Conservation (phyloP, 2,888 invertebrate species). For the Eilema caniola region DNA sequence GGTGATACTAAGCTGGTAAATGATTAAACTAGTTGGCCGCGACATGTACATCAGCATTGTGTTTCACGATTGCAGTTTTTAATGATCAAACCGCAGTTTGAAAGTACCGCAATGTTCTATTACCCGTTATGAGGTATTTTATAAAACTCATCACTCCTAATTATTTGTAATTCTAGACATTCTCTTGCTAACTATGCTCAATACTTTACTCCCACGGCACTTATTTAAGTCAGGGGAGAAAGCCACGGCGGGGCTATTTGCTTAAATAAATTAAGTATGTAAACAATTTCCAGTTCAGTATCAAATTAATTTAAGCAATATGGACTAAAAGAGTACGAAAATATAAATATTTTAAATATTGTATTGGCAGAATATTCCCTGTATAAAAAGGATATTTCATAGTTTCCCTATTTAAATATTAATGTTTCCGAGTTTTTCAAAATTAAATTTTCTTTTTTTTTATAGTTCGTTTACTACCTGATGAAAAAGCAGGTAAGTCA, state of each 20-base stretch:
- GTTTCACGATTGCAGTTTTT: neutral
- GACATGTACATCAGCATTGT: too few species aligned
- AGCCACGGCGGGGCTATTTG: neutral
- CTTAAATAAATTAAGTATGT: slow-evolving; percentile 10
- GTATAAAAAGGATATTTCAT: too few species aligned
- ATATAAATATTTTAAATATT: neutral
- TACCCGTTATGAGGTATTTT: neutral
- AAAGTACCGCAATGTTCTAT: slow-evolving; percentile 6
- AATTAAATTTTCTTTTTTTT: too few species aligned
- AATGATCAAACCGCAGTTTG: neutral
- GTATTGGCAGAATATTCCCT: too few species aligned
- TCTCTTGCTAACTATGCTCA: neutral
- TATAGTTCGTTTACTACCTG: too few species aligned
- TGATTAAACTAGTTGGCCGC: too few species aligned
- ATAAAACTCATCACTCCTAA: slow-evolving; percentile 8
- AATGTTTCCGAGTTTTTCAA: too few species aligned
- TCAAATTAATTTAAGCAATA: neutral
- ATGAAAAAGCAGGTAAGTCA: too few species aligned
- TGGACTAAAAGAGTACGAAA: neutral
- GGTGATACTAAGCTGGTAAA: too few species aligned
- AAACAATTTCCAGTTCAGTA: too few species aligned
- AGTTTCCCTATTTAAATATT: too few species aligned
- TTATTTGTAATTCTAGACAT: slow-evolving; percentile 10
- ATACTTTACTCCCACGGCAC: slow-evolving; percentile 10
- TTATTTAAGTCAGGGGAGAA: slow-evolving; percentile 1